A percentile compares a stretch with the other conserved stretches of the same genome.
Conservation (phyloP, 2,888 invertebrate genomes). For the Melanostoma scalare region DNA sequence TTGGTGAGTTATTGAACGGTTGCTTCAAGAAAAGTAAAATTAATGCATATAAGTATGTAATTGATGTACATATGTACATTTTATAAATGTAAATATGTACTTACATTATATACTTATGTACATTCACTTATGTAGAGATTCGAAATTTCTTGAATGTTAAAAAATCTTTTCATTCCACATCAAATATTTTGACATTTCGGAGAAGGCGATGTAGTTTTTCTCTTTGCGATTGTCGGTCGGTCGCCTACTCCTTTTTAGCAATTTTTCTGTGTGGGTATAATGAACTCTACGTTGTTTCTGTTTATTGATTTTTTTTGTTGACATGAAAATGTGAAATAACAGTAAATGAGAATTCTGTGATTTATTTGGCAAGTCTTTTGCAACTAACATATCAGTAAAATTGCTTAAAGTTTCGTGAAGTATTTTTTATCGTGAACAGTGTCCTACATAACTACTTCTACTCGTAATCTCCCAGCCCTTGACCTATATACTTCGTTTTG, state of each 20-base stretch:
- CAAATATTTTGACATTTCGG: conserved; percentile 40
- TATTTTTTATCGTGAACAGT: conserved; percentile 30
- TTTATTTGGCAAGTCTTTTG: not conserved
- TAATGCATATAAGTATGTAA: not conserved
- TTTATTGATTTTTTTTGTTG: conserved; percentile 59
- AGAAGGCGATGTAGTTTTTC: conserved; percentile 29
- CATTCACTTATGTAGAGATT: too few relatives aligned
- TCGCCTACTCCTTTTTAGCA: conserved; percentile 57
- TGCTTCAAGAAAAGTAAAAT: conserved; percentile 6
- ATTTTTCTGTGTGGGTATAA: conserved; percentile 67
- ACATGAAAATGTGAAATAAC: conserved; percentile 40
- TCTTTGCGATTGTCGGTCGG: conserved; percentile 48
- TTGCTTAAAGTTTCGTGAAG: conserved; percentile 12
- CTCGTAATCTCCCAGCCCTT: conserved; percentile 55
- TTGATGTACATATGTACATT: too few relatives aligned
- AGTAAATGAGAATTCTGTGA: conserved; percentile 13
- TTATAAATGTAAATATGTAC: too few relatives aligned
- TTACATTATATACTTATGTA: too few relatives aligned
- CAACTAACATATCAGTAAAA: too few relatives aligned
- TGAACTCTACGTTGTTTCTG: conserved; percentile 64
- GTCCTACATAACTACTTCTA: conserved; percentile 40
- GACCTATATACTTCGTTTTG: conserved; percentile 59
- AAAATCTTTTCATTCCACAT: conserved; percentile 8
- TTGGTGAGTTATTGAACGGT: conserved; percentile 48
- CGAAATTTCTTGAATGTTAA: too few relatives aligned